phyloP scores from a whole-genome alignment of 2,797 vertebrate species.

The Silurus lanzhouensis region DNA sequence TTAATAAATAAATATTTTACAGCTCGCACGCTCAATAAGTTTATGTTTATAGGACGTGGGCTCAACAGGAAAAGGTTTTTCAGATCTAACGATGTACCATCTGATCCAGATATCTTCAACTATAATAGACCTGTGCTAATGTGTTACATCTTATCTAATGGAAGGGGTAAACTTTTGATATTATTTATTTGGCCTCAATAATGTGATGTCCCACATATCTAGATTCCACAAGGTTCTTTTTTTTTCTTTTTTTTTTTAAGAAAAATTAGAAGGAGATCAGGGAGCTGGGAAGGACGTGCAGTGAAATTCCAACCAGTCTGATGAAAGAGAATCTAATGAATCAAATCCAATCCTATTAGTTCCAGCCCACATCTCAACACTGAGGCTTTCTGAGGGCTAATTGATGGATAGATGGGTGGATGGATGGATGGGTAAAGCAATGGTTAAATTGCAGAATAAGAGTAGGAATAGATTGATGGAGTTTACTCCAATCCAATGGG shows the following conservation, averaged over 20 bases:
- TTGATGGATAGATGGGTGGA: constrained; percentile 28
- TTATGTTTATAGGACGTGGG: not conserved
- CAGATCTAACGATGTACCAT: not conserved
- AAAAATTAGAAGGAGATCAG: constrained; percentile 72
- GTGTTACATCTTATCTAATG: constrained; percentile 25
- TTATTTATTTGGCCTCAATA: constrained; percentile 36
- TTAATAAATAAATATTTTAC: not conserved
- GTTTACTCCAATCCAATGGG: not conserved
- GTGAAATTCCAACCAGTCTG: constrained; percentile 84
- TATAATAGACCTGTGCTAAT: not conserved
- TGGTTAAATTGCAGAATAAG: not conserved
- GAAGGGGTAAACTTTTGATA: constrained; percentile 16
- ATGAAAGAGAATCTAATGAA: constrained; percentile 89
- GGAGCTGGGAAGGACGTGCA: constrained; percentile 78
- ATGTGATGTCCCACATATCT: constrained; percentile 44
- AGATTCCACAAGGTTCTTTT: constrained; percentile 34
- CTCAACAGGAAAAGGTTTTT: not conserved
- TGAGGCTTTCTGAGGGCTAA: constrained; percentile 66
- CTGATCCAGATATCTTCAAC: not conserved
- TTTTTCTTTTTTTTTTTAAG: not conserved
- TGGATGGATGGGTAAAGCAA: constrained; percentile 33
- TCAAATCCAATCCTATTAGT: constrained; percentile 92
- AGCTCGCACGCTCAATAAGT: not conserved
- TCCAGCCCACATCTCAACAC: constrained; percentile 81
- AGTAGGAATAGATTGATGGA: constrained; percentile 16